Base-by-base conservation (phyloP, 2,888 invertebrate species). In the Stratiomys singularior region DNA sequence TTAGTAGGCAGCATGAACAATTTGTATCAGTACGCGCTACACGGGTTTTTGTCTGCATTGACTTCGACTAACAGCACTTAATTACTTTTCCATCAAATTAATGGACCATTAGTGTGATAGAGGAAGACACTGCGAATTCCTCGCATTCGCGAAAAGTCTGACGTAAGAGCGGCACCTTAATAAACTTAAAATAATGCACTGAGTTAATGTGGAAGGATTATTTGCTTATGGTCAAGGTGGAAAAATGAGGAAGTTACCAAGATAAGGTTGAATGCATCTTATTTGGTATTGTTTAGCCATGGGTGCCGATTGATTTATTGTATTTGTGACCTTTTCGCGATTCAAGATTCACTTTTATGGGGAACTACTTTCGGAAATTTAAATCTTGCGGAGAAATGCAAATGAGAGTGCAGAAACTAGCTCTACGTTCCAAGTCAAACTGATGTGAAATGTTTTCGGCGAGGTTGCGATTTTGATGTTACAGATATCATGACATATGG, bases 211-310 rank as follows among this genome's bases (percentile, higher is more conserved):
- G 15, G 52, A 4, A 52, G 52, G 52, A 52, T 52, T 5, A 18
- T 52, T 52, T 52, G 52, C 7, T 52, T 52, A 52, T 52, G 52
- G 52, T 52, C 52, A 52, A 52, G 52, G 52, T 15, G 18, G n/a
- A n/a, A n/a, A 13, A 18, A 52, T 52, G 52, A 52, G 52, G 52
- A 52, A 52, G 52, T 52, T 2, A 18, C 15, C n/a, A 52, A 52
- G 52, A 9, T 52, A 18, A 52, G 15, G 52, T 4, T 52, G 52
- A 52, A n/a, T 52, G 52, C 52, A 52, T 52, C 18, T 52, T 13
- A 18, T 18, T 52, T 52, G 52, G 18, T 15, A 52, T 52, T 52
- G 52, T 18, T 13, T 18, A 52, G 52, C 52, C 52, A 52, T 13
- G 52, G n/a, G 15, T 52, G 15, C 18, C 3, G 15, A 13, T 9